phyloP scores from a whole-genome alignment of 2,888 invertebrate species.

The Aproaerema taeniolella region DNA sequence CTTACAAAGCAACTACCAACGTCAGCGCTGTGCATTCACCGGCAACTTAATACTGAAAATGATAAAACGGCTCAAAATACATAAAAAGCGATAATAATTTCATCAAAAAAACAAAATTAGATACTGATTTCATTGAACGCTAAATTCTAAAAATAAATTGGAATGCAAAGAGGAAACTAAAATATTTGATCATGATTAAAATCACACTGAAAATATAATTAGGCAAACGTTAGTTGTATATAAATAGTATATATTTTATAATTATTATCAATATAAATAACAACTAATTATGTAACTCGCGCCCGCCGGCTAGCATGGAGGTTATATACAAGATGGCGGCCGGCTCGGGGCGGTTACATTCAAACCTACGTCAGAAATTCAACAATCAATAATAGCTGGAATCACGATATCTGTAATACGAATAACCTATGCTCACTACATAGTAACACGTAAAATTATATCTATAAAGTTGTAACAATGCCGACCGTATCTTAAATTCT shows the following conservation, averaged over 20 bases:
- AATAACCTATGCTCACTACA: slow-evolving; percentile 44
- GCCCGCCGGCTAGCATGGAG: neutral
- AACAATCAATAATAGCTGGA: slow-evolving; percentile 41
- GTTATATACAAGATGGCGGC: slow-evolving; percentile 10
- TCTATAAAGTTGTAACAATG: slow-evolving; percentile 38
- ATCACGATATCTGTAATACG: slow-evolving; percentile 35
- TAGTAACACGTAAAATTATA: slow-evolving; percentile 37
- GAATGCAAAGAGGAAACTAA: slow-evolving; percentile 62
- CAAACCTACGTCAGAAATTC: slow-evolving; percentile 21
- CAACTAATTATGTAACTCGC: slow-evolving; percentile 22
- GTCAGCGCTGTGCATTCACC: slow-evolving; percentile 3
- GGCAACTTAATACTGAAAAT: slow-evolving; percentile 9
- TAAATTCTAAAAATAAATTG: slow-evolving; percentile 27
- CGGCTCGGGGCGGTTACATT: no score
- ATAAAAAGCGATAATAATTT: no score
- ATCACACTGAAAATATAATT: slow-evolving; percentile 38
- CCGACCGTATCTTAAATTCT: slow-evolving; percentile 13
- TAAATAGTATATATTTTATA: slow-evolving; percentile 44
- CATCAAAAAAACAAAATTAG: slow-evolving; percentile 9
- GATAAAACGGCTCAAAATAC: neutral
- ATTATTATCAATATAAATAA: slow-evolving; percentile 20
- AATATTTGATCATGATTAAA: slow-evolving; percentile 30
- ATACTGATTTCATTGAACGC: slow-evolving; percentile 11
- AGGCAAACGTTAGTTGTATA: slow-evolving; percentile 45
- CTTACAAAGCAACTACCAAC: slow-evolving; percentile 6